A percentile compares a stretch with the other conserved stretches of the same genome.
Conservation (phyloP, 2,888 invertebrate genomes). For the Heterodera filipjevi region DNA sequence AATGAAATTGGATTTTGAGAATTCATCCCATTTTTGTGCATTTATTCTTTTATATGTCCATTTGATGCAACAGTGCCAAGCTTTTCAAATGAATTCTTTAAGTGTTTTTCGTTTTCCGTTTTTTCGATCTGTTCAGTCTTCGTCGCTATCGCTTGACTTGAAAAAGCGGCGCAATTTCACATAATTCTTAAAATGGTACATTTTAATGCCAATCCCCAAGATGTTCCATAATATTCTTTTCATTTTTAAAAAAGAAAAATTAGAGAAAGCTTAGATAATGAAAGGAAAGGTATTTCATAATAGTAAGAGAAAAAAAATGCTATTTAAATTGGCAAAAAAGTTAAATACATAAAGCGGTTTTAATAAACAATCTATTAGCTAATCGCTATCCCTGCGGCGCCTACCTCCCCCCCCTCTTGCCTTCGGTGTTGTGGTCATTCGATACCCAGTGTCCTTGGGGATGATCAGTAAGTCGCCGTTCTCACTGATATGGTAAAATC, state of each 20-base stretch:
- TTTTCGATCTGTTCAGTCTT: neutral
- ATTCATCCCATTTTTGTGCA: too few species aligned
- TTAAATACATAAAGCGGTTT: too few species aligned
- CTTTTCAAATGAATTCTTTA: neutral
- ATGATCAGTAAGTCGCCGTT: slow-evolving; percentile 73
- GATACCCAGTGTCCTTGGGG: slow-evolving; percentile 91
- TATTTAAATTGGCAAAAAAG: too few species aligned
- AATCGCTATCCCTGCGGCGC: slow-evolving; percentile 12
- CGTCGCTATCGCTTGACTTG: slow-evolving; percentile 35
- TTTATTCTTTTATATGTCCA: too few species aligned
- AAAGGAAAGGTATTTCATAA: too few species aligned
- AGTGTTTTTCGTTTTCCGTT: neutral
- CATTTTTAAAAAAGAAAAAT: too few species aligned
- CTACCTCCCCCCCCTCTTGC: slow-evolving; percentile 35
- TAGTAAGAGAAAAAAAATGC: too few species aligned
- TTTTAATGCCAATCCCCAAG: neutral
- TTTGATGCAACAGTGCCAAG: too few species aligned
- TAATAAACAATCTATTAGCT: slow-evolving; percentile 1
- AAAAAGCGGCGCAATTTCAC: slow-evolving; percentile 63
- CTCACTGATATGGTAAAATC: slow-evolving; percentile 62
- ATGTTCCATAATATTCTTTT: neutral
- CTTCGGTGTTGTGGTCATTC: slow-evolving; percentile 76
- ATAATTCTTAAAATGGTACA: slow-evolving; percentile 50
- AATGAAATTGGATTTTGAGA: too few species aligned
- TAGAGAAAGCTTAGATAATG: too few species aligned